Evolutionary conservation across 1,140 invertebrate genomes (phyloP).

Genomic region (Rhagoletis zephyria): DNA sequence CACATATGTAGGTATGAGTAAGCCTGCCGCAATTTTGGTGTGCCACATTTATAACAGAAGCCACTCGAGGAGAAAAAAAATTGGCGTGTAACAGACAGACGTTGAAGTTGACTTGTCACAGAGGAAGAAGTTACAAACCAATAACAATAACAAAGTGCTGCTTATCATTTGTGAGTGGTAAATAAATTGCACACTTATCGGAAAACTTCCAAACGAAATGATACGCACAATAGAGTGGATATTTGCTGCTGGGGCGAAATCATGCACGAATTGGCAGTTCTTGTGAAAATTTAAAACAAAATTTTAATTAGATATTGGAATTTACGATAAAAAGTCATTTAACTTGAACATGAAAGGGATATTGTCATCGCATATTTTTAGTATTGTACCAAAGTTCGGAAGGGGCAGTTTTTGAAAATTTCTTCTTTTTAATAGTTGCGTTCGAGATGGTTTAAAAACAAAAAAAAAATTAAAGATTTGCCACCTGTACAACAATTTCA

Average conservation of each 20-base stretch:
- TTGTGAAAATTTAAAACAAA: too few relatives aligned
- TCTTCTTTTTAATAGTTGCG: too few relatives aligned
- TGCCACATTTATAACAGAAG: not conserved
- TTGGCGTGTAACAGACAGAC: not conserved
- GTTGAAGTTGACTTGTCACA: conserved; percentile 12
- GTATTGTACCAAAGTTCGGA: too few relatives aligned
- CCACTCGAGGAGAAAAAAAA: not conserved
- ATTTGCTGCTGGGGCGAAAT: not conserved
- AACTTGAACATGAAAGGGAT: too few relatives aligned
- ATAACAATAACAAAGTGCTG: conserved; percentile 24
- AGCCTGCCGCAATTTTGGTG: not conserved
- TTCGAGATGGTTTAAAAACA: too few relatives aligned
- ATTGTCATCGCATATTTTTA: too few relatives aligned
- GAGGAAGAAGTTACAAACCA: not conserved
- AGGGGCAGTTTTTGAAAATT: too few relatives aligned
- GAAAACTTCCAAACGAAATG: not conserved
- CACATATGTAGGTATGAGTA: not conserved
- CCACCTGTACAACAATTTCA: too few relatives aligned
- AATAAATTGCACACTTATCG: conserved; percentile 34
- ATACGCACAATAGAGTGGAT: not conserved
- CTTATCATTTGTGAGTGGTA: conserved; percentile 14
- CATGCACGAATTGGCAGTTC: too few relatives aligned
- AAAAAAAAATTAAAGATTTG: too few relatives aligned
- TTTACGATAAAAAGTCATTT: too few relatives aligned
- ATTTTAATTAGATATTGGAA: too few relatives aligned